Base-by-base conservation (phyloP, 2,797 vertebrate species). In the Taeniopygia guttata region DNA sequence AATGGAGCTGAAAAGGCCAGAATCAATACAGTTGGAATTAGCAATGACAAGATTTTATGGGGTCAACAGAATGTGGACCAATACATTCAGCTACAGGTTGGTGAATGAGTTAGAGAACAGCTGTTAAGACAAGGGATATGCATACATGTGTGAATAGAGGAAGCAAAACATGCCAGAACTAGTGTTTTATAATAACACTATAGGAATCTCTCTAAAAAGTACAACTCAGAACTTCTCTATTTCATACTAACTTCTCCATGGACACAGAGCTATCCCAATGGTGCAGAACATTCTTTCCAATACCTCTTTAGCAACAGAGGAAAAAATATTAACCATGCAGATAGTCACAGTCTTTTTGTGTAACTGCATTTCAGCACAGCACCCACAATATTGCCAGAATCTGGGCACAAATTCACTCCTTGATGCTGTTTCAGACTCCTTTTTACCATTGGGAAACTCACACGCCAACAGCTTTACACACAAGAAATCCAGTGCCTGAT, bases 101-200 rank as follows among this genome's bases (percentile, higher is more conserved):
- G 48, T 83, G 36, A 77, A 64, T 16, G 23, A 68, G 32, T 22
- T 51, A 43, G 32, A 80, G 26, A 86, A 73, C 64, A 73, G 38
- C 32, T 46, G 22, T 38, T 80, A 74, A 69, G 34, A 46, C 84
- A 82, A 82, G 29, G 36, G 21, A 76, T 0, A 0, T 20, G 29
- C 21, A 76, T 16, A 30, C 23, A 51, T 0, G 0, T 29, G 21
- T 69, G 51, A 21, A 8, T 36, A 34, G 20, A 60, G 15, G 34
- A 72, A 78, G 58, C 8, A 89, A 89, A 90, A 60, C 4, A 56
- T 13, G 14, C 6, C 62, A 85, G 23, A 92, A 90, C 51, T 15
- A 66, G 13, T n/a, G 21, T 40, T 82, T 67, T 5, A 32, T 32
- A 27, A 55, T 27, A 25, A 51, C 22, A 69, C 76, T 9, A 60